Evolutionary conservation across 2,888 invertebrate species (phyloP), one percentile per base, ranked within the genome.

Genomic region (Athalia cordata): DNA sequence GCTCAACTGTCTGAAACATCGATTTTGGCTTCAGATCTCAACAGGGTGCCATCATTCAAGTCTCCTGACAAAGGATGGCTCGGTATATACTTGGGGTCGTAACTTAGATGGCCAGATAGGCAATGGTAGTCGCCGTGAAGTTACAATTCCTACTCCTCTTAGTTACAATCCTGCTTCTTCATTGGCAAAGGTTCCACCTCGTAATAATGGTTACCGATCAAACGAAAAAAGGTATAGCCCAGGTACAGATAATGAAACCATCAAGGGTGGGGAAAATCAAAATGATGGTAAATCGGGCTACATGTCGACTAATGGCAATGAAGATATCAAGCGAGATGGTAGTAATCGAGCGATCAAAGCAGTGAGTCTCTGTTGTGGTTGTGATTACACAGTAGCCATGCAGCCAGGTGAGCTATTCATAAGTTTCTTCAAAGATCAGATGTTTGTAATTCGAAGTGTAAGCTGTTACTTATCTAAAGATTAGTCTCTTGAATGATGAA

Each of bases 91-190:
- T 0, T 98, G 97, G 96, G 98, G 98, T 2, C 93, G 96, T 81
- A 97, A 97, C 90, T 93, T 96, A 80, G 97, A 98, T 87, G 97
- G 97, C 55, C 98, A 98, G 88, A 91, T 98, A 77, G 97, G 97
- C 29, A 94, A 94, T 78, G 95, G 95, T 3, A 93, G 93, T 80
- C 91, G 94, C 80, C 93, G 92, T 81, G 92, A 93, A 84, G 90
- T 93, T 4, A 82, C 87, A n/a, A 90, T 92, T 82, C 94, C 94
- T 0, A 93, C 92, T 0, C 91, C 92, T 77, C 91, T 93, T 3
- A 91, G 90, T 82, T 90, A 92, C 62, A 90, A 90, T 74, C 89
- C 90, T 1, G 90, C 91, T 5, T 86, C 86, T 7, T 83, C 87
- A 8, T 82, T 87, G 6, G 84, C 85, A 1, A 87, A 87, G 83